Conservation (phyloP, 2,888 invertebrate species). For the Eurytoma adleriae region DNA sequence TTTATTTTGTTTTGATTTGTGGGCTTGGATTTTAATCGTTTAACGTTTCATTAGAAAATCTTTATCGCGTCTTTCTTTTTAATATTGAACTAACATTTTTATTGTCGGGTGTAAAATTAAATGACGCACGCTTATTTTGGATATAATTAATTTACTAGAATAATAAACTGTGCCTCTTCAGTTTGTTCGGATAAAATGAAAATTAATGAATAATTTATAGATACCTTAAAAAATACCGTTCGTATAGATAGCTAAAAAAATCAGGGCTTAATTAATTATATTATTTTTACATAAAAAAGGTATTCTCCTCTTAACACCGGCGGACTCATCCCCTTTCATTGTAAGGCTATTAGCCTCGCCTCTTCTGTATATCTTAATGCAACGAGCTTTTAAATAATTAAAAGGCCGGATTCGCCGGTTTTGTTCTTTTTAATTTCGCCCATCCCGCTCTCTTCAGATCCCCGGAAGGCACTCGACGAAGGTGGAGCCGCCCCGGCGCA, state of each 20-base stretch:
- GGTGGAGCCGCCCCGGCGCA: neutral
- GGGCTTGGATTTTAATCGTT: no score
- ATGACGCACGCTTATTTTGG: no score
- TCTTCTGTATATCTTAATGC: constrained; percentile 26
- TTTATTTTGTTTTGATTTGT: no score
- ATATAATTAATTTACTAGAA: no score
- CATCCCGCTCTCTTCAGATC: neutral
- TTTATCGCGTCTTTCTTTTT: no score
- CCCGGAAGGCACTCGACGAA: constrained; percentile 8
- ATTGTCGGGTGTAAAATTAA: no score
- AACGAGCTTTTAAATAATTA: constrained; percentile 48
- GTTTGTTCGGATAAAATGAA: no score
- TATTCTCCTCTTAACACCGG: neutral
- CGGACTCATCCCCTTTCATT: constrained; percentile 25
- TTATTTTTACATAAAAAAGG: constrained; percentile 12
- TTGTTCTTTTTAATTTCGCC: constrained; percentile 25
- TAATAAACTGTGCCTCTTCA: no score
- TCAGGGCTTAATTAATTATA: constrained; percentile 4
- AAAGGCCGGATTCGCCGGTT: constrained; percentile 12
- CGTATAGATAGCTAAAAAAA: neutral
- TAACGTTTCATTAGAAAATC: no score
- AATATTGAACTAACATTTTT: no score
- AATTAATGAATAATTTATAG: no score
- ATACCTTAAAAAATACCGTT: neutral
- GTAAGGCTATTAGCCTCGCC: constrained; percentile 4